Conservation (phyloP, 2,797 vertebrate genomes). For the Anniella stebbinsi region DNA sequence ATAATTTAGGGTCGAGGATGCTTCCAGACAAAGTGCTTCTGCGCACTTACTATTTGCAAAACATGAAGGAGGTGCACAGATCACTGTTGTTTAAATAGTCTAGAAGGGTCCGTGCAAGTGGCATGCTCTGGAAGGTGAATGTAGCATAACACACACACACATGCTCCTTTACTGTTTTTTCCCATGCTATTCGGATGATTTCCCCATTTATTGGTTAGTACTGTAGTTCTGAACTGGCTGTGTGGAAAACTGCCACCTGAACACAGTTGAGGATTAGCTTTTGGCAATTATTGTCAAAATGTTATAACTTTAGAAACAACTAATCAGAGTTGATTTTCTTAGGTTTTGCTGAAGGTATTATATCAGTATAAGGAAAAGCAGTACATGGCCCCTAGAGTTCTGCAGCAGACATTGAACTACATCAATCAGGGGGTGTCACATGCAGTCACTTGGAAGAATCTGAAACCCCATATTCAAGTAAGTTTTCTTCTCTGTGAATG, state of each 20-base stretch:
- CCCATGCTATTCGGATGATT: neutral
- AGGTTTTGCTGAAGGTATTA: slow-evolving; percentile 98
- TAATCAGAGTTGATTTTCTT: slow-evolving; percentile 48
- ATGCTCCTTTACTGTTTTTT: neutral
- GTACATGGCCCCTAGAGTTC: slow-evolving; percentile 96
- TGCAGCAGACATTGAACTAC: slow-evolving; percentile 98
- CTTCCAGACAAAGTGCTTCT: neutral
- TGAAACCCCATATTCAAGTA: slow-evolving; percentile 99
- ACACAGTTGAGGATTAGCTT: neutral
- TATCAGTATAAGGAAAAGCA: slow-evolving; percentile 98
- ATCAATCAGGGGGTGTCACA: slow-evolving; percentile 99
- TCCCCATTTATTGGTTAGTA: neutral
- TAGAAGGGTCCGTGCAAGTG: neutral
- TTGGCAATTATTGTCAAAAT: slow-evolving; percentile 6
- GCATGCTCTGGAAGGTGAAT: neutral
- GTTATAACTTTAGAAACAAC: neutral
- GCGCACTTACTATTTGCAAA: neutral
- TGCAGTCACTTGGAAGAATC: slow-evolving; percentile 97
- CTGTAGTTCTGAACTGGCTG: neutral
- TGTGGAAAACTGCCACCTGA: neutral
- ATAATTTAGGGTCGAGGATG: neutral
- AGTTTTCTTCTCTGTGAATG: slow-evolving; percentile 31
- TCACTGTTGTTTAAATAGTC: neutral
- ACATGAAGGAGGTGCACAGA: neutral
- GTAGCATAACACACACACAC: too few relatives aligned